A percentile compares a stretch with the other conserved stretches of the same genome.
Evolutionary conservation across 1,140 invertebrate genomes (phyloP).

Genomic region (Nasonia longicornis): DNA sequence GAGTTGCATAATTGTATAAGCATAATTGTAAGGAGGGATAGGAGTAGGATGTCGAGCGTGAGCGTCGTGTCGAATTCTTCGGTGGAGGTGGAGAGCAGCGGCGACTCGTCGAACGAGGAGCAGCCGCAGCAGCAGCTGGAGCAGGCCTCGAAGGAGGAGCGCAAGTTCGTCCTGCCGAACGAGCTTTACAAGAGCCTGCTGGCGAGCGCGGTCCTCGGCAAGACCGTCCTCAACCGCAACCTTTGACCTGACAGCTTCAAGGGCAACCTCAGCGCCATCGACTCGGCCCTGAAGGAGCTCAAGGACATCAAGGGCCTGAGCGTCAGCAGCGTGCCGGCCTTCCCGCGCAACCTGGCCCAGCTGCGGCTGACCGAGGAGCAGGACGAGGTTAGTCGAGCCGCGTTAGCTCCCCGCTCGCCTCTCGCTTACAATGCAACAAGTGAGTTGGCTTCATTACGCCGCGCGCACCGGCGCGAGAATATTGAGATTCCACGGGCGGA

Average conservation of each 20-base stretch:
- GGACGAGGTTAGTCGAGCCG: constrained; percentile 61
- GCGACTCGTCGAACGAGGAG: constrained; percentile 62
- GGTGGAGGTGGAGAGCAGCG: constrained; percentile 64
- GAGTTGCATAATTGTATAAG: no score
- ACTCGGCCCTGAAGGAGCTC: constrained; percentile 62
- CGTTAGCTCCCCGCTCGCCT: not conserved
- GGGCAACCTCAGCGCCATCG: constrained; percentile 64
- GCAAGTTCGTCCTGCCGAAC: constrained; percentile 77
- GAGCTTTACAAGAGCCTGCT: constrained; percentile 83
- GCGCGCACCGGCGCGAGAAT: not conserved
- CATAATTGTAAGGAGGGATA: not conserved
- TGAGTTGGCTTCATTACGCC: constrained; percentile 13
- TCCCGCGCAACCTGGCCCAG: constrained; percentile 66
- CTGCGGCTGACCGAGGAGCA: constrained; percentile 60
- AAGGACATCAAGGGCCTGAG: constrained; percentile 65
- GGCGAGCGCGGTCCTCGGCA: constrained; percentile 75
- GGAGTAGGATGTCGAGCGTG: constrained; percentile 63
- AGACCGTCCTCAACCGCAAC: constrained; percentile 66
- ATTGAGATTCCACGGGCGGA: not conserved
- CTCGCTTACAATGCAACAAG: constrained; percentile 37
- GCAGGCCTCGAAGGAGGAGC: constrained; percentile 48
- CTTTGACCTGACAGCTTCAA: constrained; percentile 64
- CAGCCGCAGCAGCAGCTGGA: constrained; percentile 30
- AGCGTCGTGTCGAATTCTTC: constrained; percentile 67
- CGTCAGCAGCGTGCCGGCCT: constrained; percentile 66